phyloP scores from a whole-genome alignment of 2,888 invertebrate species.

The Poecilobothrus nobilitatus region DNA sequence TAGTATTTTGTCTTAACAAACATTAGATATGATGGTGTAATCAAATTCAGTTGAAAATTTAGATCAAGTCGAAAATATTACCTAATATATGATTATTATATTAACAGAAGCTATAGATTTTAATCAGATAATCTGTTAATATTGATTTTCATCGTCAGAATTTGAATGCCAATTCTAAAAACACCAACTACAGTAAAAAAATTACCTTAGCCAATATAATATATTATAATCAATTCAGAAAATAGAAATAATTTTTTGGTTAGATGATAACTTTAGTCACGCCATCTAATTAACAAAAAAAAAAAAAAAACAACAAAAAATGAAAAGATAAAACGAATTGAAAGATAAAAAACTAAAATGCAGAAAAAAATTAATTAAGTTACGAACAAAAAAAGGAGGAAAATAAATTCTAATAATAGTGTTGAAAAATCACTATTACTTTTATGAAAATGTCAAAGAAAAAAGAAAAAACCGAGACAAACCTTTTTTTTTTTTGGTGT shows the following conservation, averaged over 20 bases:
- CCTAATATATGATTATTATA: no score
- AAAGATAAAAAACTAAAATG: background rate
- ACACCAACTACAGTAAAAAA: no score
- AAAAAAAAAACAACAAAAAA: background rate
- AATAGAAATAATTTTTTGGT: background rate
- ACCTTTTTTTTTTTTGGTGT: no score
- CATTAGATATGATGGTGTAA: no score
- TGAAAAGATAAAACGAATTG: background rate
- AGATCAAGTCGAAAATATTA: no score
- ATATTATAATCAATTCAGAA: background rate
- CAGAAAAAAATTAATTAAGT: background rate
- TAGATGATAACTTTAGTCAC: background rate
- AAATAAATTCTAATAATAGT: background rate
- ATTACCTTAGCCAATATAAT: background rate
- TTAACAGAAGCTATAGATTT: no score
- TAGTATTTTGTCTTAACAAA: no score
- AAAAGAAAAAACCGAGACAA: background rate
- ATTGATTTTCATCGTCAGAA: no score
- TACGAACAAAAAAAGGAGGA: background rate
- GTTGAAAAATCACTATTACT: background rate
- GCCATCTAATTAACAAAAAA: background rate
- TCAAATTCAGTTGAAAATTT: no score
- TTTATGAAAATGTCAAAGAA: background rate
- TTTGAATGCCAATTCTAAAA: no score
- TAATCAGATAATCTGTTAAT: no score